These are phyloP conservation scores for Harpalus rufipes DNA, from an alignment of 2,888 invertebrate species.

Conservation along the genomic window DNA sequence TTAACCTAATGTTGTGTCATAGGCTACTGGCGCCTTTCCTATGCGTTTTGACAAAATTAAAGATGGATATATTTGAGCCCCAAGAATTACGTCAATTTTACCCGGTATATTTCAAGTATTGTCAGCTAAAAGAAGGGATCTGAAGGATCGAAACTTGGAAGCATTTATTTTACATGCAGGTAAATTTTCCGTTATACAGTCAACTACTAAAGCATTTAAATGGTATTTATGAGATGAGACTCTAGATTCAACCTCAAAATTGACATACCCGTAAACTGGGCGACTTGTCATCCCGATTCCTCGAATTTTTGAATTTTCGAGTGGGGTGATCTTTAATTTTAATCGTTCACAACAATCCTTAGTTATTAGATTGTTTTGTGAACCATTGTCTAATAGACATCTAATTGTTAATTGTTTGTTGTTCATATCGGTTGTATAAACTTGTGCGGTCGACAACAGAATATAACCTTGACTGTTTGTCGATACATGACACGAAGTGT, in stretches of 20 bases:
- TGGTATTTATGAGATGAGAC: not conserved
- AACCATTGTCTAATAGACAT: no score
- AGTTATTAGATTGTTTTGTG: no score
- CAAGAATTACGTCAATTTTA: not conserved
- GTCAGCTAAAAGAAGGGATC: not conserved
- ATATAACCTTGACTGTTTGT: not conserved
- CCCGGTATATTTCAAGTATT: not conserved
- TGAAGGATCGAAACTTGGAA: no score
- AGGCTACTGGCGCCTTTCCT: not conserved
- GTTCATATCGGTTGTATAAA: not conserved
- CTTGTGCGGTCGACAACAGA: not conserved
- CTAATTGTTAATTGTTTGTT: not conserved
- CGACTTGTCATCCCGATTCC: not conserved
- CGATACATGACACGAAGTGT: no score
- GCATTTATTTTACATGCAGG: not conserved
- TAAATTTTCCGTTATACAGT: not conserved
- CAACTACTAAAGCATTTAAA: not conserved
- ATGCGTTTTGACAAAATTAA: not conserved
- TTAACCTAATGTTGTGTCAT: not conserved
- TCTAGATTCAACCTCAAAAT: not conserved
- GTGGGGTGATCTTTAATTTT: no score
- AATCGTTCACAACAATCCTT: no score
- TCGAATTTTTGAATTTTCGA: no score
- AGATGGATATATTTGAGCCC: not conserved
- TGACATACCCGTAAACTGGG: not conserved